A percentile compares a stretch with the other conserved stretches of the same genome.
Evolutionary conservation across 2,888 invertebrate genomes (phyloP).

Genomic region (Agrochola macilenta): DNA sequence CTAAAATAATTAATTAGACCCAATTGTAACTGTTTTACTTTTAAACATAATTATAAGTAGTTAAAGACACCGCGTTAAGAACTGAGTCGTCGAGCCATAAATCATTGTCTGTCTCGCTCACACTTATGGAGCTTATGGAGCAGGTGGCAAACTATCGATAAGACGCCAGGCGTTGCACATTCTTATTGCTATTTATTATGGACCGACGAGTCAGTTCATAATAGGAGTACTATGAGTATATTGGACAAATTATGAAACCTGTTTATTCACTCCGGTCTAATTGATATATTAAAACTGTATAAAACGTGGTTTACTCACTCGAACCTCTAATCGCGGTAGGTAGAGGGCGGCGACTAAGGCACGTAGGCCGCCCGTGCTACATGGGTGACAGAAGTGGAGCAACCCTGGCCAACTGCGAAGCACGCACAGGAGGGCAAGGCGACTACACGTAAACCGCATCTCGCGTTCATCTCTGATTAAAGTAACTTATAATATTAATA

Average conservation of each 20-base stretch:
- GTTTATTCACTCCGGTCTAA: not conserved
- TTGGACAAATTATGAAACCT: not conserved
- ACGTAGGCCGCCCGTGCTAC: slow-evolving; percentile 93
- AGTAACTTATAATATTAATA: slow-evolving; percentile 2
- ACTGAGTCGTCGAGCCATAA: no score
- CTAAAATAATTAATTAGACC: not conserved
- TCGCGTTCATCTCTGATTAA: slow-evolving; percentile 93
- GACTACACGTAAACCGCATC: slow-evolving; percentile 95
- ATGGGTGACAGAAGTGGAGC: slow-evolving; percentile 96
- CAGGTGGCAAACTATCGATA: no score
- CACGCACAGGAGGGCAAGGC: slow-evolving; percentile 95
- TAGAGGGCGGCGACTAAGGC: slow-evolving; percentile 95
- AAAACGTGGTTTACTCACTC: slow-evolving; percentile 91
- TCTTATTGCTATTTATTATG: no score
- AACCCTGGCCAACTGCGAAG: slow-evolving; percentile 98
- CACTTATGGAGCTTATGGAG: no score
- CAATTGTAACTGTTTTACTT: not conserved
- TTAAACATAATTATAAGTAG: not conserved
- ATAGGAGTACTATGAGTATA: no score
- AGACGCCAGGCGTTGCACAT: no score
- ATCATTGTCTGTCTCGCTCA: no score
- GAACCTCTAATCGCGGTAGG: slow-evolving; percentile 96
- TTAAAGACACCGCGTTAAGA: no score
- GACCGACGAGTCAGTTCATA: no score
- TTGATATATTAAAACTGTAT: not conserved